These are phyloP conservation scores for Conops quadrifasciatus DNA, from an alignment of 2,888 invertebrate species.

Conservation along the genomic window DNA sequence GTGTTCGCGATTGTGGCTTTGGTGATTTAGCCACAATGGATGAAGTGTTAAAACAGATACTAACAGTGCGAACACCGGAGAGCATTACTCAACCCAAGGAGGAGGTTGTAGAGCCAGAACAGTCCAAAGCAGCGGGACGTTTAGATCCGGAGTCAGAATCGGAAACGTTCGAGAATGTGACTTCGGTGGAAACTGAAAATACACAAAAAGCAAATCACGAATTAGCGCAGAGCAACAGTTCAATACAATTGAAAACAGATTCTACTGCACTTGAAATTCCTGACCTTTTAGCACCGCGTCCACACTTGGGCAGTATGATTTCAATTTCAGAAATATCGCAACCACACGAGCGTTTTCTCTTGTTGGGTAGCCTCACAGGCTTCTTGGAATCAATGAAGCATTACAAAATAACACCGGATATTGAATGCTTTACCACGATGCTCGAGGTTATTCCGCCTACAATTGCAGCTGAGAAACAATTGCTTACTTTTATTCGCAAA, in stretches of 20 bases:
- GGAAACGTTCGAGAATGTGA: neutral
- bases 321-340: slow-evolving; percentile 69
- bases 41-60: slow-evolving; percentile 66
- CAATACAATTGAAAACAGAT: neutral
- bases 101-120: neutral
- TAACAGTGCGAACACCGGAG: slow-evolving; percentile 36
- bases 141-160: neutral
- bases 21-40: slow-evolving; percentile 72
- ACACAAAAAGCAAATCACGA: too few species aligned
- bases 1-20: slow-evolving; percentile 82
- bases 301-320: slow-evolving; percentile 72
- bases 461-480: slow-evolving; percentile 72
- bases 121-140: neutral
- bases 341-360: slow-evolving; percentile 74
- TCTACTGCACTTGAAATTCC: slow-evolving; percentile 65
- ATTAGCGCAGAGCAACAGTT: neutral
- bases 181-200: slow-evolving; percentile 28
- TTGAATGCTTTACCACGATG: slow-evolving; percentile 82
- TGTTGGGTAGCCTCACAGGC: slow-evolving; percentile 80
- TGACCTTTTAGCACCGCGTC: slow-evolving; percentile 72
- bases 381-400: slow-evolving; percentile 78
- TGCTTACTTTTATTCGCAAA: slow-evolving; percentile 72
- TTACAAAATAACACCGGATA: slow-evolving; percentile 75
- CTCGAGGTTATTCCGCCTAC: slow-evolving; percentile 76
- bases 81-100: neutral